Evolutionary conservation across 2,888 invertebrate species (phyloP).

Genomic region (Limenitis camilla): DNA sequence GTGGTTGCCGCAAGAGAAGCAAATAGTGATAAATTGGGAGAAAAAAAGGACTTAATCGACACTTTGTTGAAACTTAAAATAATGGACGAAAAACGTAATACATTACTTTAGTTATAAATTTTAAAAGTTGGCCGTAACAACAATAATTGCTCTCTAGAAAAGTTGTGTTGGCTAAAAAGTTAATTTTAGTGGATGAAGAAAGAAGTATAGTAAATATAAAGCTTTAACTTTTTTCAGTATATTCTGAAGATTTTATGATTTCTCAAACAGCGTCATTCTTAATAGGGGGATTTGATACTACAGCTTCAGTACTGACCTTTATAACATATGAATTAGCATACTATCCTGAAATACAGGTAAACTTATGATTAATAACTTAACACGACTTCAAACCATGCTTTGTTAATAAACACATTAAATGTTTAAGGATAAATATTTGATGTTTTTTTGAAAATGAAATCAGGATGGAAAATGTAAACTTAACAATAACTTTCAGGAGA

Average conservation of each 20-base stretch:
- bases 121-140: background rate
- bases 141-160: background rate
- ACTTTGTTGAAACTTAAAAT: constrained; percentile 24
- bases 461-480: background rate
- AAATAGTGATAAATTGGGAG: constrained; percentile 6
- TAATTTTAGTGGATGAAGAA: too few relatives aligned
- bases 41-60: constrained; percentile 25
- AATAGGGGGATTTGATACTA: constrained; percentile 24
- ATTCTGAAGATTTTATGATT: constrained; percentile 19
- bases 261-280: constrained; percentile 25
- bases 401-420: too few relatives aligned
- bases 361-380: background rate
- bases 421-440: too few relatives aligned
- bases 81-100: constrained; percentile 2
- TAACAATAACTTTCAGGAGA: constrained; percentile 25
- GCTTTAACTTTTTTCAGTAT: constrained; percentile 7
- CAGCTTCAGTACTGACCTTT: constrained; percentile 17
- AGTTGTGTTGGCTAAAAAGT: too few relatives aligned
- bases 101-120: background rate
- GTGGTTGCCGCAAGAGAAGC: constrained; percentile 37
- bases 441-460: background rate
- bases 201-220: too few relatives aligned
- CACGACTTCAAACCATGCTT: too few relatives aligned
- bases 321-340: constrained; percentile 21
- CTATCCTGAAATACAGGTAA: constrained; percentile 23